Percentiles rank a stretch among this genome's conserved stretches.
These are phyloP conservation scores for Liasis olivaceus DNA, from an alignment of 2,797 vertebrate species.

Conservation along the genomic window DNA sequence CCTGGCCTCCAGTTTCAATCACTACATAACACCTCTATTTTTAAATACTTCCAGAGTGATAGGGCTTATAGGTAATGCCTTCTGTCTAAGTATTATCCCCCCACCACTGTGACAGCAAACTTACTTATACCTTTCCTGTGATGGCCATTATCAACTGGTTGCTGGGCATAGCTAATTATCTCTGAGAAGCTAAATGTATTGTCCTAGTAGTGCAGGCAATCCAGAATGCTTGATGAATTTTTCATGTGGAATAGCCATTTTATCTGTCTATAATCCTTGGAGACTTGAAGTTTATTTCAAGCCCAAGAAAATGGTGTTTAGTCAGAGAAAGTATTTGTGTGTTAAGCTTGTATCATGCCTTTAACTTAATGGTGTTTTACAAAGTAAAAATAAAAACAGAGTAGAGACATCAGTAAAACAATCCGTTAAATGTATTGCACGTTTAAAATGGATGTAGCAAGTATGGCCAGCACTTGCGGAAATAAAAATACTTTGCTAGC, in stretches of 20 bases:
- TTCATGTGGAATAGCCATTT: not conserved
- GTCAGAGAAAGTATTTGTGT: not conserved
- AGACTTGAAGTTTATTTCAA: not conserved
- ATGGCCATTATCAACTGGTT: not conserved
- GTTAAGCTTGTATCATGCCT: not conserved
- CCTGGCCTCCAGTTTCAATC: not conserved
- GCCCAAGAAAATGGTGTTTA: not conserved
- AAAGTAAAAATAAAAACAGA: not conserved
- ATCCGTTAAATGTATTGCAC: not conserved
- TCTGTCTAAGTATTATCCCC: not conserved
- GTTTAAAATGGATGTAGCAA: not conserved
- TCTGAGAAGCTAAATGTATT: not conserved
- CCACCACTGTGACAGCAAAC: not conserved
- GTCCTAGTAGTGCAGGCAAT: not conserved
- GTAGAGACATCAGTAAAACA: not conserved
- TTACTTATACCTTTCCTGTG: not conserved
- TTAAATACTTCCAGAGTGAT: not conserved
- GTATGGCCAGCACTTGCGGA: not conserved
- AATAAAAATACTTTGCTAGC: not conserved
- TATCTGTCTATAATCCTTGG: not conserved
- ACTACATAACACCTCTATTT: not conserved
- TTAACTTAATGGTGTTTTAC: not conserved
- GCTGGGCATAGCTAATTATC: not conserved
- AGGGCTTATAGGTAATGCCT: not conserved
- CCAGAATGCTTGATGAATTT: not conserved